phyloP scores from a whole-genome alignment of 1,140 invertebrate species.

The Trichonephila clavata region DNA sequence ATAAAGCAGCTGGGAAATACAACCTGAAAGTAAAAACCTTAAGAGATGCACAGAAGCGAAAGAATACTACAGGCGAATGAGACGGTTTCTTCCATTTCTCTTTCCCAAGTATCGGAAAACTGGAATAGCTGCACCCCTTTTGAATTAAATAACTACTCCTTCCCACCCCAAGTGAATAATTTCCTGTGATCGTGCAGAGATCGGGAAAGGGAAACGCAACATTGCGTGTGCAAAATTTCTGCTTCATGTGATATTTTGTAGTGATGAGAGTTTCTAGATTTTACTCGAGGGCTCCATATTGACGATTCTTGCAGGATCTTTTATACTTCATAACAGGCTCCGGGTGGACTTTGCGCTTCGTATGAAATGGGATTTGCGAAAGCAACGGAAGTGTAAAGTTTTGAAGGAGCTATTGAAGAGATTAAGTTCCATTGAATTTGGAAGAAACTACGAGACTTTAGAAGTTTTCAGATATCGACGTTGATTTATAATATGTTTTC shows the following conservation, averaged over 20 bases:
- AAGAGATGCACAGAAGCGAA: neutral
- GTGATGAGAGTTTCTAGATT: neutral
- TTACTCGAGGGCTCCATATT: neutral
- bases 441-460: neutral
- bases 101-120: neutral
- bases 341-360: neutral
- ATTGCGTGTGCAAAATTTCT: neutral
- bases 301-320: neutral
- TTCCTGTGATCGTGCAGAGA: neutral
- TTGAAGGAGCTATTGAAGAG: neutral
- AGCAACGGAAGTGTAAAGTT: conserved; percentile 11
- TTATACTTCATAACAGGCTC: neutral
- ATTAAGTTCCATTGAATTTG: conserved; percentile 1
- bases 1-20: neutral
- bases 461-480: neutral
- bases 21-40: neutral
- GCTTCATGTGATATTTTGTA: conserved; percentile 4
- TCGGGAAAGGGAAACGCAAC: neutral
- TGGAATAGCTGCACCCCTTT: neutral
- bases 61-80: neutral
- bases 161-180: conserved; percentile 20
- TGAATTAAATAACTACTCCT: conserved; percentile 5
- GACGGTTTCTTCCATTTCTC: neutral
- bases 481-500: neutral
- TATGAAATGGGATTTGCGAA: neutral